Evolutionary conservation across 1,140 invertebrate genomes (phyloP).

Genomic region (Drosophila ambigua): DNA sequence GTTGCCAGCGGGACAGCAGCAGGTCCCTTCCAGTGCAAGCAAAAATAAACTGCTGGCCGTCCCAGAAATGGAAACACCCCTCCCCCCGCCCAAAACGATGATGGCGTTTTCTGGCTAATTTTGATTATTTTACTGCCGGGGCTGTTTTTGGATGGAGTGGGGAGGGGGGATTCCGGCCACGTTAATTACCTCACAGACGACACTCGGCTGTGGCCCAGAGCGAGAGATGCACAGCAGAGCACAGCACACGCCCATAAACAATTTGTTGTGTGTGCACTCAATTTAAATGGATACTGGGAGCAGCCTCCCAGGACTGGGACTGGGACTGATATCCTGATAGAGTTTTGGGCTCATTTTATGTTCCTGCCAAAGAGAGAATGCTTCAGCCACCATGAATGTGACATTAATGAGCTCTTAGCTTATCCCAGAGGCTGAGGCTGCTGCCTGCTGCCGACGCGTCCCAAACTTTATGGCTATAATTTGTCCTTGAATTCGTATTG

Average conservation of each 20-base stretch:
- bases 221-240: slow-evolving; percentile 14
- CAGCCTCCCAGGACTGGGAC: slow-evolving; percentile 18
- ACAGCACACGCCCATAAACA: slow-evolving; percentile 27
- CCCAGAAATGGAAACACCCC: slow-evolving; percentile 12
- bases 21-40: too few species aligned
- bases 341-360: slow-evolving; percentile 73
- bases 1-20: too few species aligned
- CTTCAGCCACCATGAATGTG: slow-evolving; percentile 64
- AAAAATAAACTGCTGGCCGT: slow-evolving; percentile 43
- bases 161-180: slow-evolving; percentile 18
- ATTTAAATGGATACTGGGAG: slow-evolving; percentile 60
- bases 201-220: slow-evolving; percentile 12
- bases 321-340: slow-evolving; percentile 48
- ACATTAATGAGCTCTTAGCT: slow-evolving; percentile 78
- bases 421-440: slow-evolving; percentile 62
- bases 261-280: slow-evolving; percentile 63
- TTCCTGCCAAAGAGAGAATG: slow-evolving; percentile 35
- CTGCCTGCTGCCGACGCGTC: background rate
- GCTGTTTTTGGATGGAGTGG: slow-evolving; percentile 25
- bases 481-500: slow-evolving; percentile 67
- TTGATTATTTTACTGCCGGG: slow-evolving; percentile 74
- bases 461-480: slow-evolving; percentile 70
- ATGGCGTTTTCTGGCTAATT: slow-evolving; percentile 69
- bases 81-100: slow-evolving; percentile 5
- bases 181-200: slow-evolving; percentile 63